Percentiles rank a stretch among this genome's conserved stretches.
These are phyloP conservation scores for Hormaphis cornu DNA, from an alignment of 1,140 invertebrate genomes.

Conservation along the genomic window DNA sequence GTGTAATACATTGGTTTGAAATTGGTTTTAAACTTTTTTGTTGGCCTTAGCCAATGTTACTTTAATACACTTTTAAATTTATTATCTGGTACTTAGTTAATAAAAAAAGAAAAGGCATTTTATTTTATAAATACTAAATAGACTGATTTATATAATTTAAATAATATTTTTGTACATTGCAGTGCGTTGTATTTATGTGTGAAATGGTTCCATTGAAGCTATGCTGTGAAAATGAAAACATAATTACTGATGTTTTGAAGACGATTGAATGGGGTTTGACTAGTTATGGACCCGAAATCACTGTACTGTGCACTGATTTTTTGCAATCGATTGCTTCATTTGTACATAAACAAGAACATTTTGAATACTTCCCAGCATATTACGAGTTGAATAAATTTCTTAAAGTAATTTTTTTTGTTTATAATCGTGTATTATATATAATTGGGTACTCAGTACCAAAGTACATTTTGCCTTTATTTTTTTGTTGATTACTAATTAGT, in stretches of 20 bases:
- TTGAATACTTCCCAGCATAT: slow-evolving; percentile 36
- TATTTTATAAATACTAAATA: too few relatives aligned
- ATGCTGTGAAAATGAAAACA: slow-evolving; percentile 46
- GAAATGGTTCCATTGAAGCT: slow-evolving; percentile 59
- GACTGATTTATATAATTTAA: neutral
- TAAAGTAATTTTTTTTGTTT: slow-evolving; percentile 46
- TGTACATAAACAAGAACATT: slow-evolving; percentile 46
- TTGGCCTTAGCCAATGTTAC: too few relatives aligned
- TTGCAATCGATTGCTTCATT: slow-evolving; percentile 42
- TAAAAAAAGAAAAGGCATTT: too few relatives aligned
- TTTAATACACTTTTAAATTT: too few relatives aligned
- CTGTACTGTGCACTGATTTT: slow-evolving; percentile 57
- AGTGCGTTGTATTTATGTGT: slow-evolving; percentile 55
- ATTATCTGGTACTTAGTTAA: too few relatives aligned
- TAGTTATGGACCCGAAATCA: slow-evolving; percentile 55
- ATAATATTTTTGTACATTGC: slow-evolving; percentile 37
- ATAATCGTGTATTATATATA: neutral
- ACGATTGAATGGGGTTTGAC: slow-evolving; percentile 60
- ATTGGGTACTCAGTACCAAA: neutral
- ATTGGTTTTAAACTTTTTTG: too few relatives aligned
- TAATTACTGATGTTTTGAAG: slow-evolving; percentile 52
- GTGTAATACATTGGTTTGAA: too few relatives aligned
- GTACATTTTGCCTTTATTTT: neutral
- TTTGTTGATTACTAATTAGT: slow-evolving; percentile 27
- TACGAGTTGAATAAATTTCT: slow-evolving; percentile 55